phyloP scores from a whole-genome alignment of 1,140 invertebrate species.

The Planococcus citri region DNA sequence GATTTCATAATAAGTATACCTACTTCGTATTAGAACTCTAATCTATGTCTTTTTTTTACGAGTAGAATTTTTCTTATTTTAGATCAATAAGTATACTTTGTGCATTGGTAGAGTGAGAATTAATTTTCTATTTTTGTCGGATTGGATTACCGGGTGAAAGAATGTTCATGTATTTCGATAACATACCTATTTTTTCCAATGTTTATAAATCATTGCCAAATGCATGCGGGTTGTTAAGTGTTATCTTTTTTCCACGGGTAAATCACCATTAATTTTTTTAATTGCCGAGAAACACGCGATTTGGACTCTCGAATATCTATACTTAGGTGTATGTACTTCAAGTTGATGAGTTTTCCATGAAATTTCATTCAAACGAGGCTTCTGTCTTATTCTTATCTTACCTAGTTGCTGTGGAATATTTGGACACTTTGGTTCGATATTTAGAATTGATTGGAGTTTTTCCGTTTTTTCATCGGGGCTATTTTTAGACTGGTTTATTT shows the following conservation, averaged over 20 bases:
- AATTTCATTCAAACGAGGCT: neutral
- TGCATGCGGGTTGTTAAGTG: neutral
- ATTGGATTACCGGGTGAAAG: neutral
- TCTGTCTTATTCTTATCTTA: neutral
- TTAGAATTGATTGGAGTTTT: too few relatives aligned
- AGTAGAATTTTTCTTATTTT: too few relatives aligned
- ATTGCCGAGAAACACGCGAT: neutral
- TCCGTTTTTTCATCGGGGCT: too few relatives aligned
- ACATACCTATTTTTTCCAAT: neutral
- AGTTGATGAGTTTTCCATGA: neutral
- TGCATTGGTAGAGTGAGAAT: too few relatives aligned
- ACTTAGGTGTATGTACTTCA: neutral
- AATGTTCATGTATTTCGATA: too few relatives aligned
- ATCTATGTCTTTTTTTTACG: too few relatives aligned
- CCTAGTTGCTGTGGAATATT: too few relatives aligned
- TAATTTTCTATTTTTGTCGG: neutral
- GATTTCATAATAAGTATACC: too few relatives aligned
- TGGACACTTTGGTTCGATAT: too few relatives aligned
- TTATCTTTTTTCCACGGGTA: neutral
- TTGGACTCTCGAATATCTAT: neutral
- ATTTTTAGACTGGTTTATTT: too few relatives aligned
- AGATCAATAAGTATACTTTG: too few relatives aligned
- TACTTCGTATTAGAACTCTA: too few relatives aligned
- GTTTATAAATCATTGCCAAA: conserved; percentile 11
- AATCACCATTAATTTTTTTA: neutral